Evolutionary conservation across 2,113 vertebrate species (phyloP).

Genomic region (Notarius quadriscutis): DNA sequence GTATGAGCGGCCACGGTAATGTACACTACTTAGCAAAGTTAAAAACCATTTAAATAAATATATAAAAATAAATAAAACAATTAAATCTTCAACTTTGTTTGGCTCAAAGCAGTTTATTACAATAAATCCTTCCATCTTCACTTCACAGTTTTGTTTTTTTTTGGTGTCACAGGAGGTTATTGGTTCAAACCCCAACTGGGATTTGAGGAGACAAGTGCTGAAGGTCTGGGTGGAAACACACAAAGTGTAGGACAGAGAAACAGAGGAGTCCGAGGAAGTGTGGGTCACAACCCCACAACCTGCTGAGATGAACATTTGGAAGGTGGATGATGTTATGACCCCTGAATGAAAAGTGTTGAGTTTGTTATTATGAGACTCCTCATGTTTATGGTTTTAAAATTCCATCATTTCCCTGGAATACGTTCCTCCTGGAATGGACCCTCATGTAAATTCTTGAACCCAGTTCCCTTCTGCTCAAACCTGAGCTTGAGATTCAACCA

Average conservation of each 20-base stretch:
- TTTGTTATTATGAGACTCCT: too few relatives aligned
- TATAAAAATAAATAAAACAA: too few relatives aligned
- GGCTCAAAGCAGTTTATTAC: neutral
- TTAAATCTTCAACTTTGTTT: neutral
- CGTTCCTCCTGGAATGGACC: too few relatives aligned
- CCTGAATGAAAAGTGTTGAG: neutral
- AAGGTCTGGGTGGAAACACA: neutral
- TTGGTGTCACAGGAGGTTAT: neutral
- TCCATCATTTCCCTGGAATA: too few relatives aligned
- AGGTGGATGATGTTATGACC: neutral
- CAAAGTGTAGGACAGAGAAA: neutral
- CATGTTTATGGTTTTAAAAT: too few relatives aligned
- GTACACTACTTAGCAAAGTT: neutral
- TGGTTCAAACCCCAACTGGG: neutral
- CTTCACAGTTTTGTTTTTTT: too few relatives aligned
- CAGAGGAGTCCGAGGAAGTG: neutral
- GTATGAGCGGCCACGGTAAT: neutral
- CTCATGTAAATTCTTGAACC: too few relatives aligned
- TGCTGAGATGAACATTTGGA: neutral
- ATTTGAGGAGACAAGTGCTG: neutral
- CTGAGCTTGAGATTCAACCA: too few relatives aligned
- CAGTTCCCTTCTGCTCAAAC: too few relatives aligned
- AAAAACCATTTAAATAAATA: too few relatives aligned
- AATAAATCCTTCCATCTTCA: too few relatives aligned
- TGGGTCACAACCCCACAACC: neutral